Evolutionary conservation across 2,113 vertebrate genomes (phyloP), one percentile per base, ranked within the genome.

Genomic region (Motacilla tschutschensis): DNA sequence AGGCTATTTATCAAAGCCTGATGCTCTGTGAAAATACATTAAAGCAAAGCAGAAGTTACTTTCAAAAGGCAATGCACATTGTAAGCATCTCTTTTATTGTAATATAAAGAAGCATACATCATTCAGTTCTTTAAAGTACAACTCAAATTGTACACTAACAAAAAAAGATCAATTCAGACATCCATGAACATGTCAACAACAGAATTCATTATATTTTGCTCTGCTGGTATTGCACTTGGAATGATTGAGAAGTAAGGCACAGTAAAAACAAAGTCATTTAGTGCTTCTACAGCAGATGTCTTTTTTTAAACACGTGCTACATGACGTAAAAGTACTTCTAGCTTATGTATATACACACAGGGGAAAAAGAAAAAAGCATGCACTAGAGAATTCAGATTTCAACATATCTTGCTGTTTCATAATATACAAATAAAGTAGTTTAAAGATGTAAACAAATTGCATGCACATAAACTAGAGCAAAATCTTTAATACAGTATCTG

Each of bases 391-490:
- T 83, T 93, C 72, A 82, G 65, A 93, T 94, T 93, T 90, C 92
- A 85, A 84, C 62, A 85, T 67, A 60, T 78, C 72, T 87, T 90
- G 83, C 63, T 74, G 89, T 79, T 91, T 94, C 94, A 87, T 92
- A 96, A 96, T 96, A 95, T 96, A 96, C 94, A 96, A 94, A 96
- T 93, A 93, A 94, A 94, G 93, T 92, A 90, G 92, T 93, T 95
- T 51, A 93, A 93, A 93, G 92, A 87, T 96, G 96, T 96, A 96
- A 97, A 96, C 95, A 95, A 91, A 92, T 91, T 95, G 96, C 95
- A 96, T 96, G 95, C 96, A 96, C 94, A 96, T 95, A 94, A 95
- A 95, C 94, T 94, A 96, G 89, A 95, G 93, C 95, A 94, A 95
- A 95, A 96, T 90, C 71, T 94, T 96, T 94, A 95, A 96, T 95